Percentiles rank a stretch among this genome's conserved stretches.
Conservation (phyloP, 2,113 vertebrate species). For the Trematocara stigmaticum region DNA sequence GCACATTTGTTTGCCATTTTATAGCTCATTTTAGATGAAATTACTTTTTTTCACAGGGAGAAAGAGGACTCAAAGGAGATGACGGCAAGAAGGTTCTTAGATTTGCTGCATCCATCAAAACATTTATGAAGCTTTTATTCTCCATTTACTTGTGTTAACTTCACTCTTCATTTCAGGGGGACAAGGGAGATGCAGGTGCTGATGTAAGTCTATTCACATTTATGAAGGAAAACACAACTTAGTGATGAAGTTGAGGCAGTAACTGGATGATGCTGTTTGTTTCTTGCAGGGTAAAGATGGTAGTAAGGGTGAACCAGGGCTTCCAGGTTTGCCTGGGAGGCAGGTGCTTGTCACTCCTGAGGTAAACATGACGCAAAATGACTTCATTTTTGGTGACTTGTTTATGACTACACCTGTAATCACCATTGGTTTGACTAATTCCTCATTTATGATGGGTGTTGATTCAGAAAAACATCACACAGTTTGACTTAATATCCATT, state of each 20-base stretch:
- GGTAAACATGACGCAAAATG: constrained; percentile 28
- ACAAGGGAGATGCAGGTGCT: constrained; percentile 62
- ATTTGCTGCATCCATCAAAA: background rate
- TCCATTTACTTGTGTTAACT: background rate
- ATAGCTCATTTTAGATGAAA: background rate
- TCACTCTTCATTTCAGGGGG: constrained; percentile 59
- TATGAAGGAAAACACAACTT: background rate
- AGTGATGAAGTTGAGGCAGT: background rate
- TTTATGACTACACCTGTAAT: background rate
- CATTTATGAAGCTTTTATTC: background rate
- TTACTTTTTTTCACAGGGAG: constrained; percentile 51
- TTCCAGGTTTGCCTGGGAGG: constrained; percentile 71
- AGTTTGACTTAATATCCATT: background rate
- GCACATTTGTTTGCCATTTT: background rate
- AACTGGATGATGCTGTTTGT: background rate
- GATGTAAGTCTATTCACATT: constrained; percentile 50
- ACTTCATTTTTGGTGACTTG: background rate
- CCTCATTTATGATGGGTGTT: background rate
- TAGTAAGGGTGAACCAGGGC: constrained; percentile 68
- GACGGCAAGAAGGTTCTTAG: constrained; percentile 61
- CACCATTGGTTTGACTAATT: background rate
- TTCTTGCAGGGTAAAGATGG: constrained; percentile 69
- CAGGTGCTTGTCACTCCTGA: constrained; percentile 67
- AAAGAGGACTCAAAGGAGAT: constrained; percentile 62
- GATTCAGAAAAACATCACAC: background rate